These are phyloP conservation scores for Aurelia sp. DNA, from an alignment of 30 jellyfish, hydroid and myxozoan genomes.

Conservation along the genomic window DNA sequence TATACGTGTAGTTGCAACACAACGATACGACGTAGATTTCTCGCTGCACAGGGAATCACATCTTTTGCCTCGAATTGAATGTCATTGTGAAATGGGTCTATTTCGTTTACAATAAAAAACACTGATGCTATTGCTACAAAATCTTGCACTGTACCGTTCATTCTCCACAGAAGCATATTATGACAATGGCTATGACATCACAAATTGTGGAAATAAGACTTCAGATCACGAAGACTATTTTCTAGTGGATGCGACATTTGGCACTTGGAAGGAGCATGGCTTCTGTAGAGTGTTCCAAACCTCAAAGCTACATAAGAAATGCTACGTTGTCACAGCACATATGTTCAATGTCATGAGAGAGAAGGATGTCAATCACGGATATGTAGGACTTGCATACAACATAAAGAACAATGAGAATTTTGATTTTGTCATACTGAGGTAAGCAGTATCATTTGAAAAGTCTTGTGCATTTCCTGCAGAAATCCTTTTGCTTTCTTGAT, in stretches of 20 bases:
- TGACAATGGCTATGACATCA: conserved; percentile 15
- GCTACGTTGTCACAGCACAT: conserved; percentile 61
- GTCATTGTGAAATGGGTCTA: too few relatives aligned
- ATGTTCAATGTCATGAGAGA: conserved; percentile 61
- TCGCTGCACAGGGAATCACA: too few relatives aligned
- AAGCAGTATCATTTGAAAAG: neutral
- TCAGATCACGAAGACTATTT: conserved; percentile 23
- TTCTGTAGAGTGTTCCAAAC: conserved; percentile 62
- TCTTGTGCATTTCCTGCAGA: too few relatives aligned
- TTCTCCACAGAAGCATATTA: too few relatives aligned
- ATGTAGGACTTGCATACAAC: conserved; percentile 78
- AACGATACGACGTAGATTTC: too few relatives aligned
- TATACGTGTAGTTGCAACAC: too few relatives aligned
- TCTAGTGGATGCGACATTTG: conserved; percentile 69
- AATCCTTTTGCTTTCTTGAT: too few relatives aligned
- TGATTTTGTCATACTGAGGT: conserved; percentile 77
- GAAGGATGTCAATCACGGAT: conserved; percentile 71
- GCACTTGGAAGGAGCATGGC: conserved; percentile 71
- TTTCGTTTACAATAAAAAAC: too few relatives aligned
- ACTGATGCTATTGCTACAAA: too few relatives aligned
- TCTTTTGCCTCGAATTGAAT: too few relatives aligned
- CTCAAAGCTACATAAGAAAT: conserved; percentile 2
- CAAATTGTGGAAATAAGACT: conserved; percentile 72
- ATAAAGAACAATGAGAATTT: conserved; percentile 67
- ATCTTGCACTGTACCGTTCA: too few relatives aligned